Conservation (phyloP, 2,797 vertebrate species). For the Columba guinea region DNA sequence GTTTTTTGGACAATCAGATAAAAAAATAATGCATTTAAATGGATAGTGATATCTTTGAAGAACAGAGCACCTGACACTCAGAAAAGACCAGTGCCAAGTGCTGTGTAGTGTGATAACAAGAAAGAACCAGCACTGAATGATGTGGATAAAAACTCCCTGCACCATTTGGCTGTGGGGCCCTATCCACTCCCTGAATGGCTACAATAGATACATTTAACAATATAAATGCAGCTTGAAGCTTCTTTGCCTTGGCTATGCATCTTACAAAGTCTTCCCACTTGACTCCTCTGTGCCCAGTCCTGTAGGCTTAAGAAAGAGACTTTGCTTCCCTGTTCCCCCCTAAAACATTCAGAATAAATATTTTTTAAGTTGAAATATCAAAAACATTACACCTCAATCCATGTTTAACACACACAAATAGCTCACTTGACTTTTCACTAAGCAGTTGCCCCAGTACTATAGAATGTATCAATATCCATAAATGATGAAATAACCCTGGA, state of each 20-base stretch:
- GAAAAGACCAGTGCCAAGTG: not conserved
- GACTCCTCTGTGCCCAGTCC: not conserved
- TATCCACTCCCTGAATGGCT: not conserved
- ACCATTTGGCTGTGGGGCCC: not conserved
- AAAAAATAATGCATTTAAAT: not conserved
- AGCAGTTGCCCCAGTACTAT: not conserved
- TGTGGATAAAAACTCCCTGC: not conserved
- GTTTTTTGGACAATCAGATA: not conserved
- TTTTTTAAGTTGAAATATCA: not conserved
- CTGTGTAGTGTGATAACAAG: not conserved
- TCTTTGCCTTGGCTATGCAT: not conserved
- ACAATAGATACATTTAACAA: not conserved
- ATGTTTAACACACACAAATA: not conserved
- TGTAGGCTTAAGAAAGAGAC: not conserved
- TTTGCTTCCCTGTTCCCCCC: not conserved
- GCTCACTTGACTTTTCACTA: not conserved
- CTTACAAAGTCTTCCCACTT: not conserved
- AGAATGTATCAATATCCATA: not conserved
- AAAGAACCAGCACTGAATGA: not conserved
- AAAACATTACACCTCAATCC: not conserved
- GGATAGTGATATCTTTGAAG: not conserved
- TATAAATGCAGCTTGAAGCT: not conserved
- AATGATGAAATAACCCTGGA: slow-evolving; percentile 6
- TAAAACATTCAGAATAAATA: not conserved
- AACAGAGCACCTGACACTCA: not conserved